Evolutionary conservation across 2,888 invertebrate species (phyloP), one percentile per base, ranked within the genome.

Genomic region (Pantelozetes paolii): DNA sequence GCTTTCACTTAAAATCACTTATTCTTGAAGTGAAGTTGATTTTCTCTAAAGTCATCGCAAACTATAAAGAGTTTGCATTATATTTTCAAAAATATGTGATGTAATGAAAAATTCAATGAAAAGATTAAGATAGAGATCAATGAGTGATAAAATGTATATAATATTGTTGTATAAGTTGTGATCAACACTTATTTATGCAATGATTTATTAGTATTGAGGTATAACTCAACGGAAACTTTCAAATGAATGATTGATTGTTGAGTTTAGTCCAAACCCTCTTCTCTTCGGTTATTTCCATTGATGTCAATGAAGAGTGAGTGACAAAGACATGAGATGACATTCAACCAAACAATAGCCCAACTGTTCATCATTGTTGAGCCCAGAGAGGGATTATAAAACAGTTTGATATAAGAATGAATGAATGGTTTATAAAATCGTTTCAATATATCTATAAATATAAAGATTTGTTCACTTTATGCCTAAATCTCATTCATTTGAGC

Each of bases 251-350:
- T 67, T 67, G 67, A 67, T 40, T 67, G 54, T 26, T 6, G 15
- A 23, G 15, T 62, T n/a, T 62, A 18, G 6, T 26, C 30, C n/a
- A 30, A 42, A 20, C 40, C 26, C 23, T 2, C 45, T 6, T 30
- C 42, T 67, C 26, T 64, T 20, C 9, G 15, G 13, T 18, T 42
- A 6, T 26, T 36, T 64, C 36, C 42, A 67, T 42, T 67, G 9
- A 67, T 67, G 20, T 67, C 42, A 67, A 42, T 26, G 15, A 9
- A 20, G 23, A 50, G 23, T 54, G 67, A 67, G 23, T 67, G 67
- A 67, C 67, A 67, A 62, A 67, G 67, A 67, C 67, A 67, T 67
- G 67, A 30, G 28, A 3, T 15, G 23, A 67, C 42, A 67, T 40
- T 42, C 42, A 67, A 11, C 15, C 9, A 5, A 23, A 67, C 67